Evolutionary conservation across 2,113 vertebrate genomes (phyloP), one percentile per base, ranked within the genome.

Genomic region (Emydura subglobosa): DNA sequence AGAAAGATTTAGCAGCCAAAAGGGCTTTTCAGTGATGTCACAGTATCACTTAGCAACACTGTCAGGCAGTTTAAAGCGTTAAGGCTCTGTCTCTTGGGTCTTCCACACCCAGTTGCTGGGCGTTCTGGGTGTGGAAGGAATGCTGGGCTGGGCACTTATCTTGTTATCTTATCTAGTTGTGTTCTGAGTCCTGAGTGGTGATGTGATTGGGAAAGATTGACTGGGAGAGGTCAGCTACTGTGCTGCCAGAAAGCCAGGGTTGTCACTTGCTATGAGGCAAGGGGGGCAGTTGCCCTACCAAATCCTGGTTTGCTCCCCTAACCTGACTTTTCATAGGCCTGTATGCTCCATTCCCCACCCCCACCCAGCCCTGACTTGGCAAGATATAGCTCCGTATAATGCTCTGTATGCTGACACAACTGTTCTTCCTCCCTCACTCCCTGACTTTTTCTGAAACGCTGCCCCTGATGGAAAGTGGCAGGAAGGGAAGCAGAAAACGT

Each of bases 91-190:
- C 51, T 61, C 10, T 3, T 3, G 57, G 74, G 83, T n/a, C n/a
- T 72, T 72, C 34, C 65, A 21, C 12, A 1, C 96, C 90, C 93
- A 86, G 55, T 88, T 94, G n/a, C 94, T 94, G 93, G 47, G 88
- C 82, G 94, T 79, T 59, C 31, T 79, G 97, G 94, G 96, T 91
- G 96, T 96, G 96, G 96, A 87, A 96, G 96, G 96, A 97, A 97
- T 97, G 97, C 84, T 1, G 93, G 13, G 80, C 1, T 3, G 88
- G 94, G 54, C 14, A 83, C 91, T 97, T 97, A 95, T 95, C 97
- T 93, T 94, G 39, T 91, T 82, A 94, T 92, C 94, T 96, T 1
- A 16, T 1, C 90, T 88, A 68, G 85, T 89, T 53, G 16, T 5
- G 49, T 34, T 95, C 17, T 39, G 83, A 86, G 91, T 85, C 13